Evolutionary conservation across 1,140 invertebrate species (phyloP), one percentile per base, ranked within the genome.

Genomic region (Drosophila sulfurigaster): DNA sequence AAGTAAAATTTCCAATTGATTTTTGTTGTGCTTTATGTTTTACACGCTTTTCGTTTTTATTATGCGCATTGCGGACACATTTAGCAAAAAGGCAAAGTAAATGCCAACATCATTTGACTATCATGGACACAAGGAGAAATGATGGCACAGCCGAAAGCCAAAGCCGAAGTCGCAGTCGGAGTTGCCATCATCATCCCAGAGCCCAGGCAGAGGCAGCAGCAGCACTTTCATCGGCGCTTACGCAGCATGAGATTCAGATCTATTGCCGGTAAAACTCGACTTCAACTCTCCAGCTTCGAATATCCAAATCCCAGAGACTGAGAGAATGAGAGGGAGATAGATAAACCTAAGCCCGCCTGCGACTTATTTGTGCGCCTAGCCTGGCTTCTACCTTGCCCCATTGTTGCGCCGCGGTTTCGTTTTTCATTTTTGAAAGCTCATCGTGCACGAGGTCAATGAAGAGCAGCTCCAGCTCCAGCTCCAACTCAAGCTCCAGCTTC

Each of bases 1-100:
- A 87, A 87, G 83, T 89, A 88, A 88, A 89, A 88, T 88, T 89
- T 89, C 70, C 85, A 88, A 87, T 87, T 87, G 83, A 87, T 88
- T 88, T 83, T 70, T 74, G 64, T 73, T 67, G 73, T 80, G 81
- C 79, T 81, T 67, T 73, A 71, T 80, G 83, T 80, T 87, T 86
- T 90, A 85, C 75, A 82, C 76, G 82, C 86, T 90, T 90, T 91
- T 90, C 81, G 81, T 81, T 90, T 86, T 81, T 87, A 83, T 83
- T 88, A 89, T 80, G 68, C 75, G 76, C 77, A 79, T 79, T 73
- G 79, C 78, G 64, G 73, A 81, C 72, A 81, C 71, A 75, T 79
- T 78, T 79, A 58, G 68, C 74, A 60, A 76, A 72, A 75, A 75
- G 51, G 49, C 67, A 75, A 70, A 75, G 49, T 64, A 75, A 75